These are phyloP conservation scores for Rattus norvegicus DNA, from an alignment of 2,113 vertebrate species.

Conservation along the genomic window DNA sequence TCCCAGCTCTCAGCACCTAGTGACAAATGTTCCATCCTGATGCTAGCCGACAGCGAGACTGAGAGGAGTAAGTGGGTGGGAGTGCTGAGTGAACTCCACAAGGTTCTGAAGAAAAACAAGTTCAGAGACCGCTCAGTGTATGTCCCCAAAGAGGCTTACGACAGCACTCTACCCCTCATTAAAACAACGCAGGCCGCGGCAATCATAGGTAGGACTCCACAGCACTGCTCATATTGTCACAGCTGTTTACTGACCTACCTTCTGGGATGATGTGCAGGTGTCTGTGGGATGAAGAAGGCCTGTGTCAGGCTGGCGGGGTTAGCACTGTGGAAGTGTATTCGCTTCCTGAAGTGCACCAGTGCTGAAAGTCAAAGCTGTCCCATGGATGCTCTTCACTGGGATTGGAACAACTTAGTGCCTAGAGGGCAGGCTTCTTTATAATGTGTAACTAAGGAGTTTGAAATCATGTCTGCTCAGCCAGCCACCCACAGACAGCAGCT, in stretches of 20 bases:
- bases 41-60: slow-evolving; percentile 96
- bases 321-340: not conserved
- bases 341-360: not conserved
- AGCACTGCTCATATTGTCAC: not conserved
- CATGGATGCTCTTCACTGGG: too few relatives aligned
- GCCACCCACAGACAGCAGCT: not conserved
- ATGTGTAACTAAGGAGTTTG: not conserved
- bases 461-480: not conserved
- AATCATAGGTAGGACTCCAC: slow-evolving; percentile 91
- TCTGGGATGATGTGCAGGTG: not conserved
- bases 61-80: slow-evolving; percentile 98
- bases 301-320: not conserved
- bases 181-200: slow-evolving; percentile 98
- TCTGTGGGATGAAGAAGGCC: not conserved
- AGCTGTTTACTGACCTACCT: not conserved
- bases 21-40: slow-evolving; percentile 96
- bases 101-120: slow-evolving; percentile 98
- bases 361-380: not conserved
- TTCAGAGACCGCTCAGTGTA: slow-evolving; percentile 98
- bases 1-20: slow-evolving; percentile 94
- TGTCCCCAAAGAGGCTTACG: slow-evolving; percentile 98
- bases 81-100: slow-evolving; percentile 95
- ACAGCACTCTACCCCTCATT: slow-evolving; percentile 98
- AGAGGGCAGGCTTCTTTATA: not conserved
- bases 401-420: slow-evolving; percentile 1